phyloP scores from a whole-genome alignment of 2,888 invertebrate genomes.

The Iphiclides podalirius region DNA sequence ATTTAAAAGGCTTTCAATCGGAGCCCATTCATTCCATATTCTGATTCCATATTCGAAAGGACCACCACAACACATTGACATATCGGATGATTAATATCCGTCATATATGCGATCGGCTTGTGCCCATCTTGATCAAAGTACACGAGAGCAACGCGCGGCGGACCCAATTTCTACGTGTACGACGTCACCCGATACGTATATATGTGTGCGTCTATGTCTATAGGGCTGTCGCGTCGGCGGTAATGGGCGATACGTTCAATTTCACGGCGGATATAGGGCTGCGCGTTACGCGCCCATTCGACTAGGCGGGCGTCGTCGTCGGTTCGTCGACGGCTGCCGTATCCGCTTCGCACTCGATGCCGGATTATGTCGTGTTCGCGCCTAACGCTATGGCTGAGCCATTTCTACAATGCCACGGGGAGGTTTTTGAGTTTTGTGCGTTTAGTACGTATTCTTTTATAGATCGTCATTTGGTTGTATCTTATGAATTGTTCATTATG shows the following conservation, averaged over 20 bases:
- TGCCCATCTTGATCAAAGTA: not conserved
- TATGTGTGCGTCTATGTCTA: conserved; percentile 31
- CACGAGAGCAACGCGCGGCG: not conserved
- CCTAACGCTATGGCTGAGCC: conserved; percentile 30
- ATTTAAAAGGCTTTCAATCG: too few relatives aligned
- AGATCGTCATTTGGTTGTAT: too few relatives aligned
- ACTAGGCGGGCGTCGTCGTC: conserved; percentile 47
- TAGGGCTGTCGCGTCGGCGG: conserved; percentile 29
- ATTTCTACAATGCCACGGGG: not conserved
- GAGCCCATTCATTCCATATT: too few relatives aligned
- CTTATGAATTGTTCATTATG: too few relatives aligned
- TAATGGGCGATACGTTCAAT: conserved; percentile 34
- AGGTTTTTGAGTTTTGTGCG: too few relatives aligned
- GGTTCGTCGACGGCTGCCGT: conserved; percentile 53
- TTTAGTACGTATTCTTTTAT: too few relatives aligned
- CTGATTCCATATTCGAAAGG: too few relatives aligned
- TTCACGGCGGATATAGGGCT: conserved; percentile 39
- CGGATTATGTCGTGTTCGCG: conserved; percentile 51
- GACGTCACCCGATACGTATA: conserved; percentile 2
- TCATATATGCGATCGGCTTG: too few relatives aligned
- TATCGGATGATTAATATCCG: too few relatives aligned
- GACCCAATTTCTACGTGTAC: too few relatives aligned
- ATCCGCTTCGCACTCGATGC: conserved; percentile 12
- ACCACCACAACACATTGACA: too few relatives aligned
- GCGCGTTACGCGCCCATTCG: conserved; percentile 38